phyloP scores from a whole-genome alignment of 2,888 invertebrate genomes.

The Synanthedon vespiformis region DNA sequence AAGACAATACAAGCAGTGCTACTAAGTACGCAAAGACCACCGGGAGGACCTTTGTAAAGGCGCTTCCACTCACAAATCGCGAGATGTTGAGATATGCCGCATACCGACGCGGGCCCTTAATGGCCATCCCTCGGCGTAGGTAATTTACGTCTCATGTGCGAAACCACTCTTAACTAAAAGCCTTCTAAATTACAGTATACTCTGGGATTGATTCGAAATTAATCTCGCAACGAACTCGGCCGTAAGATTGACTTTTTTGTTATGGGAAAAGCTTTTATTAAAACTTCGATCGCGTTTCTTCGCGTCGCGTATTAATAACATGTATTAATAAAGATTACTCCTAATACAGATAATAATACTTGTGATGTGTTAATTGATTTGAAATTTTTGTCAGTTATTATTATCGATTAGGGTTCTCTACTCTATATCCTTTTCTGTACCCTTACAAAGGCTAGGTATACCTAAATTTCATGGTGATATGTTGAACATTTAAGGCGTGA shows the following conservation, averaged over 20 bases:
- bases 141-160: constrained; percentile 68
- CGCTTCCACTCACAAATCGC: constrained; percentile 57
- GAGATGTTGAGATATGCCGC: constrained; percentile 60
- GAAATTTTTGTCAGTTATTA: too few relatives aligned
- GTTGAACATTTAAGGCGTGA: too few relatives aligned
- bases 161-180: constrained; percentile 66
- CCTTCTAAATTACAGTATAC: constrained; percentile 61
- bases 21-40: constrained; percentile 49
- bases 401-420: too few relatives aligned
- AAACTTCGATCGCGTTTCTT: constrained; percentile 15
- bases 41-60: constrained; percentile 59
- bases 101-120: constrained; percentile 57
- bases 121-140: constrained; percentile 53
- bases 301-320: constrained; percentile 5
- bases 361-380: too few relatives aligned
- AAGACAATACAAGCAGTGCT: constrained; percentile 37
- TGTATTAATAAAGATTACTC: neutral
- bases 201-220: constrained; percentile 60
- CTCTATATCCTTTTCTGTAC: too few relatives aligned
- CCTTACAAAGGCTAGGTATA: too few relatives aligned
- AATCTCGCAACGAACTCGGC: constrained; percentile 42
- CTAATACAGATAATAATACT: too few relatives aligned
- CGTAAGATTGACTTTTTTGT: constrained; percentile 29
- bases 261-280: constrained; percentile 11
- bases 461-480: too few relatives aligned